These are phyloP conservation scores for Moxostoma hubbsi DNA, from an alignment of 2,797 vertebrate species.

Conservation along the genomic window DNA sequence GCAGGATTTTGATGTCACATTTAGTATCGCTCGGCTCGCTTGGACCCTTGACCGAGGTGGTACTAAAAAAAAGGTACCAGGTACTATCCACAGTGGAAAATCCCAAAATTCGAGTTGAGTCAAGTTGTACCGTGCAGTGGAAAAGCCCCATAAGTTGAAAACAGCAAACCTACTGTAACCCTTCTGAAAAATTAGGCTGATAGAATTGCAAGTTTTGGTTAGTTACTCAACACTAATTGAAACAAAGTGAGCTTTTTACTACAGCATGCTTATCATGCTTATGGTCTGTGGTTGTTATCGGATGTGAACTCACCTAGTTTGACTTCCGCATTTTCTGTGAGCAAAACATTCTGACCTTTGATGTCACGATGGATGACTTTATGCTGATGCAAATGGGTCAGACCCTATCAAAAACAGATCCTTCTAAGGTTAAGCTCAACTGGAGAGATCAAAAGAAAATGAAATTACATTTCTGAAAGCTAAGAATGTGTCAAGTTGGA, in stretches of 20 bases:
- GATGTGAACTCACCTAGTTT: slow-evolving; percentile 85
- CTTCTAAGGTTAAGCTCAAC: neutral
- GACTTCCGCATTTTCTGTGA: slow-evolving; percentile 97
- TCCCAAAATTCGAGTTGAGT: no score
- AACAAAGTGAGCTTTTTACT: neutral
- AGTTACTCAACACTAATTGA: no score
- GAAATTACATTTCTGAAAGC: slow-evolving; percentile 4
- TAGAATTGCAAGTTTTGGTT: no score
- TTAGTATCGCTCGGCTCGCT: no score
- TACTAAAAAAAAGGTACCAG: no score
- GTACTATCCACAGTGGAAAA: no score
- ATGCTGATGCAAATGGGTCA: slow-evolving; percentile 98
- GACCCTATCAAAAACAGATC: slow-evolving; percentile 77
- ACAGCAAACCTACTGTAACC: no score
- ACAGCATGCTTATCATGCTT: neutral
- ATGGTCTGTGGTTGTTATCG: neutral
- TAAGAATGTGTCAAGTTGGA: neutral
- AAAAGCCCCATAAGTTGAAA: no score
- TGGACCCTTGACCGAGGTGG: no score
- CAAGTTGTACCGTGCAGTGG: no score
- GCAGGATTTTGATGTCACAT: no score
- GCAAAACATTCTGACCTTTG: slow-evolving; percentile 95
- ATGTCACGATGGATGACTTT: slow-evolving; percentile 98
- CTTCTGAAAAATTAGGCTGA: no score
- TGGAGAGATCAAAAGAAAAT: neutral